A percentile compares a stretch with the other conserved stretches of the same genome.
Conservation (phyloP, 2,113 vertebrate species). For the Ancistrus triradiatus region DNA sequence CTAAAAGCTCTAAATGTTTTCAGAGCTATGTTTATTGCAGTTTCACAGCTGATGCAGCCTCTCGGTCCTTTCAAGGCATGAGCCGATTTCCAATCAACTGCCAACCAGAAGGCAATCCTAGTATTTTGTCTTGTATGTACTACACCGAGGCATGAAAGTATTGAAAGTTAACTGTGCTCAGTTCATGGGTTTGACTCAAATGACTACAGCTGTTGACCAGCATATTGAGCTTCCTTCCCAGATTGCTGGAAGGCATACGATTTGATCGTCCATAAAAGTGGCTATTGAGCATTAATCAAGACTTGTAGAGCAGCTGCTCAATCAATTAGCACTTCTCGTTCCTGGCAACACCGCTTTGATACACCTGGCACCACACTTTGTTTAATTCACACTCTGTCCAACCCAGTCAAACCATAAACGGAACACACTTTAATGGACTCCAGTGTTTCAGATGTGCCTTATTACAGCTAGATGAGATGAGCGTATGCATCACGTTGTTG, state of each 20-base stretch:
- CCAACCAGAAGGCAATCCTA: too few species aligned
- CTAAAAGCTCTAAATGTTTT: too few species aligned
- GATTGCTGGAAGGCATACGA: conserved; percentile 31
- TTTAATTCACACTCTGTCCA: background rate
- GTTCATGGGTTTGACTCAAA: conserved; percentile 2
- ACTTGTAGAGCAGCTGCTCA: conserved; percentile 45
- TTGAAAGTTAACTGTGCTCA: conserved; percentile 2
- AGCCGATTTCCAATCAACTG: too few species aligned
- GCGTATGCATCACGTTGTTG: background rate
- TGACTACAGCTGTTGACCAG: conserved; percentile 28
- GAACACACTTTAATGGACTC: conserved; percentile 8
- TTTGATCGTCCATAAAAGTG: conserved; percentile 44
- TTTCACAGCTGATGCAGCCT: background rate
- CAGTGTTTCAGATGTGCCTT: conserved; percentile 1
- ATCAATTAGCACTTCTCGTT: conserved; percentile 42
- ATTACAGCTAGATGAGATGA: background rate
- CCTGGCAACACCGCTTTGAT: conserved; percentile 18
- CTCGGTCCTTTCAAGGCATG: background rate
- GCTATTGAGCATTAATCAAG: conserved; percentile 49
- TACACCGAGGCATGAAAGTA: background rate
- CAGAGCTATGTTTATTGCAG: too few species aligned
- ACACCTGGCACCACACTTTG: conserved; percentile 6
- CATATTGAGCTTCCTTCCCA: conserved; percentile 29
- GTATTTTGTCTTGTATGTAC: too few species aligned
- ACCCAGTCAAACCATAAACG: conserved; percentile 6